Conservation (phyloP, 2,888 invertebrate genomes). For the Rhagonycha fulva region DNA sequence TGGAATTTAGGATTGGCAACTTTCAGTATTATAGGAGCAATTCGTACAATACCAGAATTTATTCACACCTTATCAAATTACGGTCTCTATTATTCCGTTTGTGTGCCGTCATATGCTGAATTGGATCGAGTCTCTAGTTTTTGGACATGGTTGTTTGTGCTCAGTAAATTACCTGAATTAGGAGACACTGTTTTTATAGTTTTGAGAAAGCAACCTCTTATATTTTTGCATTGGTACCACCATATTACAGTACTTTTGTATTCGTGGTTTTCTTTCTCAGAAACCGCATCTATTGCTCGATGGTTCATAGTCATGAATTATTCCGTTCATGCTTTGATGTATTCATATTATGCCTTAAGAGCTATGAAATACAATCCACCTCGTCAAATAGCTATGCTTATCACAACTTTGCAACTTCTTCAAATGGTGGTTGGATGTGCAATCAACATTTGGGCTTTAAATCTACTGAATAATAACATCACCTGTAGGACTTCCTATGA, state of each 20-base stretch:
- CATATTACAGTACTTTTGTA: slow-evolving; percentile 94
- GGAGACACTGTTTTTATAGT: slow-evolving; percentile 96
- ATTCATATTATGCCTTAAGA: slow-evolving; percentile 85
- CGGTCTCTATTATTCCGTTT: slow-evolving; percentile 94
- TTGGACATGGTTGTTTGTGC: slow-evolving; percentile 97
- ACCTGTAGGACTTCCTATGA: slow-evolving; percentile 84
- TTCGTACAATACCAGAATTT: slow-evolving; percentile 92
- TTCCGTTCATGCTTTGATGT: slow-evolving; percentile 90
- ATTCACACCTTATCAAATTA: slow-evolving; percentile 84
- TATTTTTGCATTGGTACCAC: slow-evolving; percentile 96
- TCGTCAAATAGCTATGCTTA: slow-evolving; percentile 82
- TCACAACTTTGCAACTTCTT: slow-evolving; percentile 85
- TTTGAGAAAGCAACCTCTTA: slow-evolving; percentile 88
- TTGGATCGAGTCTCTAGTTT: slow-evolving; percentile 92
- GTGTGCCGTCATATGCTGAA: slow-evolving; percentile 92
- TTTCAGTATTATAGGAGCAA: slow-evolving; percentile 94
- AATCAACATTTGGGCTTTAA: slow-evolving; percentile 88
- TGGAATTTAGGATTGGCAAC: slow-evolving; percentile 94
- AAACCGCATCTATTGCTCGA: slow-evolving; percentile 86
- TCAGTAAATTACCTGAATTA: slow-evolving; percentile 94
- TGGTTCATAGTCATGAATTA: slow-evolving; percentile 97
- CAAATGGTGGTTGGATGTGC: slow-evolving; percentile 94
- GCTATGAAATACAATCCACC: slow-evolving; percentile 88
- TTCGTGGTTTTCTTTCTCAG: slow-evolving; percentile 93
- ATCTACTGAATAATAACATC: slow-evolving; percentile 72